These are phyloP conservation scores for Ganaspis sp. DNA, from an alignment of 1,140 invertebrate genomes.

Conservation along the genomic window DNA sequence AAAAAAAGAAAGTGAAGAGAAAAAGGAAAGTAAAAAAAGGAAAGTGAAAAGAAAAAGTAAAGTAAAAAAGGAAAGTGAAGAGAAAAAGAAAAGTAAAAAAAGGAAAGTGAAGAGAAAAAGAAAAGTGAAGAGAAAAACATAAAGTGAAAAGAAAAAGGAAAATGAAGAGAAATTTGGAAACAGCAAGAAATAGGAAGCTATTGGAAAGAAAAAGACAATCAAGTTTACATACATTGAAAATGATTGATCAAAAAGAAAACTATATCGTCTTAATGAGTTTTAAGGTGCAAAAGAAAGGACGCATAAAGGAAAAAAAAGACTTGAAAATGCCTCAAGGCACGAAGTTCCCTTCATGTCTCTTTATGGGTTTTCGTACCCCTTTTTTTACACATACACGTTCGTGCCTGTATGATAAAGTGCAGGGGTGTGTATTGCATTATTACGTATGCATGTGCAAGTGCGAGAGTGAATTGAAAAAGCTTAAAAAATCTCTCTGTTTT, in stretches of 20 bases:
- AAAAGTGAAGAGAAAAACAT: background rate
- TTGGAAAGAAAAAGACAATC: background rate
- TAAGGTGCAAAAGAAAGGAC: background rate
- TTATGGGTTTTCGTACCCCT: background rate
- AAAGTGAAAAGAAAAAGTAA: too few species aligned
- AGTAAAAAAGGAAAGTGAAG: too few species aligned
- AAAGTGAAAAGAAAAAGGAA: background rate
- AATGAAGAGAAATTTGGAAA: background rate
- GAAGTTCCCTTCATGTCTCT: background rate
- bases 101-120: too few species aligned
- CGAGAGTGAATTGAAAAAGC: background rate
- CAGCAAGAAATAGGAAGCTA: background rate
- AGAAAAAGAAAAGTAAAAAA: too few species aligned
- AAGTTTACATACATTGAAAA: background rate
- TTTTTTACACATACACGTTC: background rate
- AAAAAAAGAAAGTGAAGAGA: background rate
- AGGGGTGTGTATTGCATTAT: slow-evolving; percentile 26
- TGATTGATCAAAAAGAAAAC: background rate
- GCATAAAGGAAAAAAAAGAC: background rate
- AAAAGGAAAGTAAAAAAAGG: background rate
- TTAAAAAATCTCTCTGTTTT: background rate
- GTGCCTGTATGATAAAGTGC: slow-evolving; percentile 16
- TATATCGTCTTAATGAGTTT: background rate
- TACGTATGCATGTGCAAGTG: slow-evolving; percentile 22
- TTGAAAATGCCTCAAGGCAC: background rate